Evolutionary conservation across 2,797 vertebrate species (phyloP), one percentile per base, ranked within the genome.

Genomic region (Chaetodon trifasciatus): DNA sequence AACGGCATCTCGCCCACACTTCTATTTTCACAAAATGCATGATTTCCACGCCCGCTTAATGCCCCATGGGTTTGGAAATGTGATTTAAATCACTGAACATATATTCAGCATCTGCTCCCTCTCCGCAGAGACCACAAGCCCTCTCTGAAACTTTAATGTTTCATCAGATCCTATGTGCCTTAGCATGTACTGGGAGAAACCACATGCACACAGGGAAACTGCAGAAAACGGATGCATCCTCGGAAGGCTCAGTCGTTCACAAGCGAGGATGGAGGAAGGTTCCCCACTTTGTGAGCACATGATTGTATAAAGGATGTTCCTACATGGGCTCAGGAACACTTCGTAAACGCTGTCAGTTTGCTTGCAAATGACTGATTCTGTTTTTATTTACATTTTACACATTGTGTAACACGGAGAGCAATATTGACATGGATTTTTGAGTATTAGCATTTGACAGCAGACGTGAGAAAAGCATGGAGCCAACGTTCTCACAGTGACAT

Each of bases 371-470:
- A 44, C 13, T 44, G 13, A 44, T 9, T 13, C 42, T 13, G 8
- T 9, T 44, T 44, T 44, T 44, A 44, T 44, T 9, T 44, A 44
- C 42, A 9, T 44, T 44, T 44, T 8, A 13, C 42, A 44, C 42
- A 13, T 9, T 6, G 13, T 9, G 2, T 67, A 67, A 76, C 46
- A 42, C 16, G 8, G 49, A 72, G 49, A 50, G 69, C 65, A 57
- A 74, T 83, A 87, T 81, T 83, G 83, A 79, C 88, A 75, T 13
- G 58, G 65, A 81, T 77, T 80, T 82, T 55, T 76, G 44, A 64
- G 75, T 78, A 92, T 94, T 91, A 91, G 79, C 86, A 89, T 89
- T 86, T 90, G 84, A 89, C 84, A 84, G 78, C 2, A 63, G 88
- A 72, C 55, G 57, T 67, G 65, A 75, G 76, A 80, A 42, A 86